These are phyloP conservation scores for Leucoma salicis DNA, from an alignment of 2,888 invertebrate species.

Conservation along the genomic window DNA sequence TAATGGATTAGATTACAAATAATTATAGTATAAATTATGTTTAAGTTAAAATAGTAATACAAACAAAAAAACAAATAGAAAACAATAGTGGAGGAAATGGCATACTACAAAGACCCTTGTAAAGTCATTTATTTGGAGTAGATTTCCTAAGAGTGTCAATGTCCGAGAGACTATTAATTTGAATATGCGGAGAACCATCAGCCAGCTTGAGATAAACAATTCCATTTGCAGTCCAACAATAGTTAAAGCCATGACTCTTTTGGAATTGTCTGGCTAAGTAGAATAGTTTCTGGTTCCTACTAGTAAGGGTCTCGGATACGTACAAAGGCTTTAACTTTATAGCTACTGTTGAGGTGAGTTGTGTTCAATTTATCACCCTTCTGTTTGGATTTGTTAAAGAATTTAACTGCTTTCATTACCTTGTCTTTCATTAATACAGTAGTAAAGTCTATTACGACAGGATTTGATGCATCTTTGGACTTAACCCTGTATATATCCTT, in stretches of 20 bases:
- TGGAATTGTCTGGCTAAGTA: constrained; percentile 1
- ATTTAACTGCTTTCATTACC: background rate
- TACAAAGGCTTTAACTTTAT: background rate
- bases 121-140: too few relatives aligned
- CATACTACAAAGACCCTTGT: too few relatives aligned
- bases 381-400: background rate
- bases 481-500: too few relatives aligned
- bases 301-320: background rate
- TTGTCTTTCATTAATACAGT: constrained; percentile 15
- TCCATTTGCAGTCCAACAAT: background rate
- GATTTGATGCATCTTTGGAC: constrained; percentile 13
- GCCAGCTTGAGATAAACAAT: background rate
- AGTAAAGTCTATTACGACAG: constrained; percentile 18
- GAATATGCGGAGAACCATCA: background rate
- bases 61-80: too few relatives aligned
- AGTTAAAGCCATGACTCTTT: background rate
- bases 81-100: too few relatives aligned
- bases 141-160: background rate
- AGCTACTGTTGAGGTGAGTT: background rate
- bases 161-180: background rate
- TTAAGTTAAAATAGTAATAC: constrained; percentile 4
- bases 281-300: constrained; percentile 1
- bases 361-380: background rate
- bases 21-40: constrained; percentile 19
- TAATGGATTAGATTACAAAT: too few relatives aligned